phyloP scores from a whole-genome alignment of 2,113 vertebrate species.

The Motacilla alba region DNA sequence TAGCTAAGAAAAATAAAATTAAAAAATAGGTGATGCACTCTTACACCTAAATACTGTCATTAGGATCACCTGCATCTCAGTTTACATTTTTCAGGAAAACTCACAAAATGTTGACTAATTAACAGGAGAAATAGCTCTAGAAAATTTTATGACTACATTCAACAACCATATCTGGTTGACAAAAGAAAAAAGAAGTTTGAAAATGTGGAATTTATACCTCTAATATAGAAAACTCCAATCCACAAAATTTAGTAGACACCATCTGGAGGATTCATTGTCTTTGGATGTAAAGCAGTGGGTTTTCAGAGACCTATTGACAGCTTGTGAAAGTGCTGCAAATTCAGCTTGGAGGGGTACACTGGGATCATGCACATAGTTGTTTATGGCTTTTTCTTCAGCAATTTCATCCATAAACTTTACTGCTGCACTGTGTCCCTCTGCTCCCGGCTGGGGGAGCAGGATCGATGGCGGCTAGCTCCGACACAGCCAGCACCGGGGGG shows the following conservation, averaged over 20 bases:
- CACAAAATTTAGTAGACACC: neutral
- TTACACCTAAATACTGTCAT: neutral
- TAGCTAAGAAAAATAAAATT: neutral
- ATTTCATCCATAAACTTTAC: neutral
- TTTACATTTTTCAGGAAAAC: neutral
- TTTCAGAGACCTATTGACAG: neutral
- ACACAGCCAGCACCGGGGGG: too few species aligned
- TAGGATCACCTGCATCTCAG: neutral
- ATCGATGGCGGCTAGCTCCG: too few species aligned
- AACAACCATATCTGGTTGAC: neutral
- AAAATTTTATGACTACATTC: neutral
- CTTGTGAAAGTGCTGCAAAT: neutral
- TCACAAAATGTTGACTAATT: neutral
- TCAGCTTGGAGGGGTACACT: neutral
- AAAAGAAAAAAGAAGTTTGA: neutral
- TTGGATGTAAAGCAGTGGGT: neutral
- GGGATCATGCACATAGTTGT: neutral
- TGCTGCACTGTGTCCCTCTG: too few species aligned
- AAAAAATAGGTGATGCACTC: fast-evolving
- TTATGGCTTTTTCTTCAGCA: neutral
- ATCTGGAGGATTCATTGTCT: neutral
- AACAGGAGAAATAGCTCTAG: neutral
- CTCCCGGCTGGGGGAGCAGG: too few species aligned
- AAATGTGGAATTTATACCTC: neutral
- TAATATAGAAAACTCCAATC: neutral